Base-by-base conservation (phyloP, 1,140 invertebrate genomes). In the Saccostrea glomerata region DNA sequence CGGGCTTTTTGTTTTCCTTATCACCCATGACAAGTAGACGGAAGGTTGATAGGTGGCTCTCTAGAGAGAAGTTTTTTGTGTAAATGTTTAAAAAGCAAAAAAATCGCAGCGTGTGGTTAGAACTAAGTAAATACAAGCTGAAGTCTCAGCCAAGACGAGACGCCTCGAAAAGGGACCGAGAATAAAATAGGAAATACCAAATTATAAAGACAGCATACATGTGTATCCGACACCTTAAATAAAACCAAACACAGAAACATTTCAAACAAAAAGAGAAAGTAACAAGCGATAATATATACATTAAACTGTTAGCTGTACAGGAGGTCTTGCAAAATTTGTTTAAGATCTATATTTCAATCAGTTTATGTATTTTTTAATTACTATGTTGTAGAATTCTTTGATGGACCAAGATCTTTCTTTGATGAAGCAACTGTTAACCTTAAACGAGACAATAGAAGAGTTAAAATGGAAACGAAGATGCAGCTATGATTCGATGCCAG, bases 381-480 rank as follows among this genome's bases (percentile, higher is more conserved):
- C 30, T 66, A 55, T 66, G 54, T 90, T 91, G 47, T 88, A 93
- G 93, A 86, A 90, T 13, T 91, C 90, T 12, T 84, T 93, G 70
- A 93, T 93, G 91, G 93, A 93, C 54, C 93, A 93, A 86, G 93
- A 93, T 73, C 87, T 93, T 36, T 91, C 88, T 2, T 89, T 93
- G 60, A 93, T 93, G 93, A 91, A 92, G 73, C 93, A 93, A 84
- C 89, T 93, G 15, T 89, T 93, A 58, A 93, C 90, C 7, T 85
- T 93, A 63, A 93, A 93, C 84, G 93, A 93, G 87, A 88, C 90
- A 70, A 93, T 93, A 30, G 92, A 93, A 87, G 92, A 93, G 30
- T 84, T 93, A n/a, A 93, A 93, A 86, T 92, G 91, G 90, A 89
- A 91, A 40, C 66, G 92, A 20, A 83, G 88, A 30, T 90, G 91